phyloP scores from a whole-genome alignment of 2,888 invertebrate species.

The Pterobdella sp. region DNA sequence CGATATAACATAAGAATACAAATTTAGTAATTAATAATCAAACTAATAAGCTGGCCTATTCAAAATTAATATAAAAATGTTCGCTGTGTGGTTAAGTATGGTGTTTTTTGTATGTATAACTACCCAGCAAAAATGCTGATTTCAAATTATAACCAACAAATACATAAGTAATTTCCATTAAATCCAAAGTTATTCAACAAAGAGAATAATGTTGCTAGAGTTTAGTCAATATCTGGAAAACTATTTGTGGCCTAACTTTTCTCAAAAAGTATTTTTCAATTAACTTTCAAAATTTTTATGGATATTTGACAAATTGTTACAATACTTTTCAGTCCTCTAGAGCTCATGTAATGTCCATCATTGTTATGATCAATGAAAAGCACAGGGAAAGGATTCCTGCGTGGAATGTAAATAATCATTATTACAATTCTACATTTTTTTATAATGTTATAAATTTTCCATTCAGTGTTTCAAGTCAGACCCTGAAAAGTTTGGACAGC shows the following conservation, averaged over 20 bases:
- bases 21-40: too few species aligned
- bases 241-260: slow-evolving; percentile 91
- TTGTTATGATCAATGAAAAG: slow-evolving; percentile 97
- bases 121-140: too few species aligned
- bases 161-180: too few species aligned
- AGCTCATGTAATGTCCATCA: slow-evolving; percentile 89
- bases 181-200: slow-evolving; percentile 40
- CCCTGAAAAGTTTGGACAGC: slow-evolving; percentile 56
- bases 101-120: too few species aligned
- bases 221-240: slow-evolving; percentile 95
- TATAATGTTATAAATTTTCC: background rate
- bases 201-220: slow-evolving; percentile 89
- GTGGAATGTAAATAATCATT: slow-evolving; percentile 66
- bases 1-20: too few species aligned
- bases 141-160: too few species aligned
- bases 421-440: too few species aligned
- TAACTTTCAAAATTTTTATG: too few species aligned
- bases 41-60: too few species aligned
- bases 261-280: slow-evolving; percentile 58
- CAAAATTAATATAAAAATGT: too few species aligned
- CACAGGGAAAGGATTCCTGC: slow-evolving; percentile 90
- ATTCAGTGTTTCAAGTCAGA: slow-evolving; percentile 67
- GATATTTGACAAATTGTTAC: slow-evolving; percentile 4
- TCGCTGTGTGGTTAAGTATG: too few species aligned
- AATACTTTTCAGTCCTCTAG: slow-evolving; percentile 57